Base-by-base conservation (phyloP, 2,113 vertebrate species). In the Motacilla alba region DNA sequence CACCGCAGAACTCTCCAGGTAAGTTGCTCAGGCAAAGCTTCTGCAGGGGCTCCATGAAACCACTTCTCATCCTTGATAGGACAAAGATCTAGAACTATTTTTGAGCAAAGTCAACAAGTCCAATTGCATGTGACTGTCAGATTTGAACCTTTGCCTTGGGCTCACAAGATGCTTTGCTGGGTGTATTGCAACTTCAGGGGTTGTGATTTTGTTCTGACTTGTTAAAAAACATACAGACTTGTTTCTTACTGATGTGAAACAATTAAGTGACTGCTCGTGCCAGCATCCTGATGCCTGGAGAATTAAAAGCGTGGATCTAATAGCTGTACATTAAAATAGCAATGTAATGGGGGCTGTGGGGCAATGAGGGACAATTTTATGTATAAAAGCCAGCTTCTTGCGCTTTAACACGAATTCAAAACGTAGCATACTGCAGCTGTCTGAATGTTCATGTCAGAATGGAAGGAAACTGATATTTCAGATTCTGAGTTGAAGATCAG, bases 1-100 rank as follows among this genome's bases (percentile, higher is more conserved):
- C 99, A 6, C 99, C 99, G 87, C 99, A 99, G 97, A 99, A 99
- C 97, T 99, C 99, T 52, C 99, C 99, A 85, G 99, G 99, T 99
- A 77, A 96, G 96, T 67, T 83, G 43, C 19, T 70, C 50, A 35
- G 46, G 15, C 20, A 30, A 18, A 64, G 55, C 59, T 83, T 62
- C 62, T 52, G 33, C 18, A 59, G 33, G 8, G 39, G 8, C 62
- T 83, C 1, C 58, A n/a, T 1, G 5, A 68, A 94, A 44, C 15
- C 19, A 6, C 47, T 75, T 59, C 60, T 87, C 13, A 43, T 37
- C 11, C 20, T 49, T 67, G 19, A 1, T 56, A n/a, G 81, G 47
- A 44, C 15, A 63, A 74, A 83, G 43, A 55, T 69, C 35, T 67
- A 80, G 37, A 75, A 27, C 49, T 49, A 0, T 12, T 83, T 95